Conservation (phyloP, 2,888 invertebrate genomes). For the Ophion slaviceki region DNA sequence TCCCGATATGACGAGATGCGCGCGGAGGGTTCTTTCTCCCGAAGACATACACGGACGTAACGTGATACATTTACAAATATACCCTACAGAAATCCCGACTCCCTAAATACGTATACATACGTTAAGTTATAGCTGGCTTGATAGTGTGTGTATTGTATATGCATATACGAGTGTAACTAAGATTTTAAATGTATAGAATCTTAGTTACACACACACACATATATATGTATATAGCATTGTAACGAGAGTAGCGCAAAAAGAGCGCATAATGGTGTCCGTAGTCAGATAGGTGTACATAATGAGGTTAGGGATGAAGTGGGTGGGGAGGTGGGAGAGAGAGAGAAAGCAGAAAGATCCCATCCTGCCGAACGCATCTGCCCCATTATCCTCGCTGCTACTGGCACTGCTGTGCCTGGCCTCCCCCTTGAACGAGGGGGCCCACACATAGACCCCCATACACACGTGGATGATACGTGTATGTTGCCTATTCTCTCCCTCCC, state of each 20-base stretch:
- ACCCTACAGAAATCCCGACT: conserved; percentile 24
- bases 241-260: conserved; percentile 76
- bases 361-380: conserved; percentile 81
- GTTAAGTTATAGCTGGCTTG: neutral
- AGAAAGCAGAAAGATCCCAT: conserved; percentile 62
- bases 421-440: conserved; percentile 5
- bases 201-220: conserved; percentile 1
- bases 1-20: conserved; percentile 10
- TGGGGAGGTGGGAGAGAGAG: conserved; percentile 42
- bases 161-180: conserved; percentile 10
- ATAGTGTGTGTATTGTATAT: conserved; percentile 4
- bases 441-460: neutral
- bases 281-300: conserved; percentile 82
- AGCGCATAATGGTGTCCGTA: conserved; percentile 80
- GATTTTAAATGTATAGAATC: conserved; percentile 24
- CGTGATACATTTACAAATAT: conserved; percentile 38
- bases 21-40: conserved; percentile 41
- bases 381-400: conserved; percentile 79
- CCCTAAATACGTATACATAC: conserved; percentile 12
- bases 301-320: conserved; percentile 72
- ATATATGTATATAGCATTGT: conserved; percentile 54
- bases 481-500: conserved; percentile 27
- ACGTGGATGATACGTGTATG: neutral
- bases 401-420: conserved; percentile 40
- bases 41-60: conserved; percentile 23